Evolutionary conservation across 1,140 invertebrate species (phyloP), one percentile per base, ranked within the genome.

Genomic region (Drosophila leontia): DNA sequence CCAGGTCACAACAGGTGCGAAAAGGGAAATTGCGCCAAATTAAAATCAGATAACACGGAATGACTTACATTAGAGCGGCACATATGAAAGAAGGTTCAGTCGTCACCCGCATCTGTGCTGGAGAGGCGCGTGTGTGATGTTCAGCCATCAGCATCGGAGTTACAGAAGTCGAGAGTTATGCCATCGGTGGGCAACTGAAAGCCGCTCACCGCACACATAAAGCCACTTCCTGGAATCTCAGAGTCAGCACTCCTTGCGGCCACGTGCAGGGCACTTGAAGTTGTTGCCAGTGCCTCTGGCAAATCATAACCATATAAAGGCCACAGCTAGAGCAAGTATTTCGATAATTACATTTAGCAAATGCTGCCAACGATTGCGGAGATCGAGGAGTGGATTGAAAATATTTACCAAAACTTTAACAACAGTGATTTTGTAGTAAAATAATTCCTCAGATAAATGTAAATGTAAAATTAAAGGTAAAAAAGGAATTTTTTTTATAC

Each of bases 41-140:
- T 90, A 90, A 90, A 90, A 90, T 90, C 85, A 90, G 85, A 90
- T 90, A 90, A 90, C 68, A 79, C 67, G 65, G 72, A 82, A 84
- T 90, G 75, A 90, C 81, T 85, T 68, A 84, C 77, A 84, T 60
- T 71, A 59, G 58, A 59, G 55, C 26, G 8, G 4, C 51, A 60
- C 32, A 47, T 44, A 67, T 62, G 45, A 45, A 44, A 58, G 29
- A 44, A 17, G 44, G 15, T 13, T 34, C 26, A 42, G 62, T 71
- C 67, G 44, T 78, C 61, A 72, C 60, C 60, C 35, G 50, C 79
- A 81, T 63, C 60, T 81, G 79, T 65, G 65, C 29, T 71, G 3
- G 13, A 39, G 41, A 26, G 71, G 42, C 51, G 48, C 75, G 50
- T 61, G 79, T 50, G 63, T 76, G 34, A 74, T 58, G 44, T 45